Evolutionary conservation across 2,113 vertebrate genomes (phyloP), one percentile per base, ranked within the genome.

Genomic region (Oxyura jamaicensis): DNA sequence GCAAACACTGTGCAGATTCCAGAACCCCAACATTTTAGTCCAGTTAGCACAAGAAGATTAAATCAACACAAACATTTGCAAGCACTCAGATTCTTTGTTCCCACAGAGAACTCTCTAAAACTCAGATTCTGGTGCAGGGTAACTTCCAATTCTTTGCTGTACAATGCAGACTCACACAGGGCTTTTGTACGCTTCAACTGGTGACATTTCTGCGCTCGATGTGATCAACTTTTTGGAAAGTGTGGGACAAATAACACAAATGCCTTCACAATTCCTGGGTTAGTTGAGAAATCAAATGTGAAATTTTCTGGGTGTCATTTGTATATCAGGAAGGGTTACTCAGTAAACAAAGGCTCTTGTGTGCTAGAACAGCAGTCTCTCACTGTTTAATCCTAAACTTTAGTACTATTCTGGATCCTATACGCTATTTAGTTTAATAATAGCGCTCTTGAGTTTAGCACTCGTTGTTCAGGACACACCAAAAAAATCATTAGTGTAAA

Each of bases 161-260:
- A 9, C 3, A 13, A 17, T 29, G 29, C 62, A 41, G 26, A 48
- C 0, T 2, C 9, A 58, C 33, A 83, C 17, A 33, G 0, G 0
- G 46, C 60, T 69, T 77, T 21, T 52, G 31, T 19, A 8, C 0
- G 0, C 44, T 62, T 88, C 90, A 77, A 63, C n/a, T 80, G 21
- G 44, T n/a, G 42, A 46, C 46, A 44, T 3, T 78, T 90, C 68
- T 63, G 22, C 31, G 18, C 26, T 35, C 65, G 14, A 31, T 0
- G 0, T 7, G n/a, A 48, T 3, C 13, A 19, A 7, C 39, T 13
- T 87, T 68, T 42, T n/a, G 13, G 36, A 71, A 91, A 79, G 73
- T 0, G 2, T 3, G 21, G 17, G 50, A 17, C 55, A 88, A 69
- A 29, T 10, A 39, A 66, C 33, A 76, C 41, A 86, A 83, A 66